These are phyloP conservation scores for Oophaga pumilio DNA, from an alignment of 2,113 vertebrate species.

Conservation along the genomic window DNA sequence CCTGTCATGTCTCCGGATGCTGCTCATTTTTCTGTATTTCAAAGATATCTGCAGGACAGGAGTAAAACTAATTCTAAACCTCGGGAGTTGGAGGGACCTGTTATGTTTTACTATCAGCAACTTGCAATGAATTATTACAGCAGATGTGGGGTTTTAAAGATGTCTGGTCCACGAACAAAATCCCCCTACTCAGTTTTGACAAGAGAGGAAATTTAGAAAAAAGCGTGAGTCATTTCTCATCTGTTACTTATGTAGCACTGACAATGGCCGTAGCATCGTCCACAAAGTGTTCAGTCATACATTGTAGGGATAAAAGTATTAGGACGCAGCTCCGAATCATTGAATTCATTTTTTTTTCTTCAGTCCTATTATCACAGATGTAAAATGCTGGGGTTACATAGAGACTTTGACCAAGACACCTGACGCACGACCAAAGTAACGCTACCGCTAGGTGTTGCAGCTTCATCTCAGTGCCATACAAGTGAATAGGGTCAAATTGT, in stretches of 20 bases:
- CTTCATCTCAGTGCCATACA: too few species aligned
- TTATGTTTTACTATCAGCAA: conserved; percentile 29
- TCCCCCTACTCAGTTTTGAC: conserved; percentile 6
- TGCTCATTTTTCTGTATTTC: conserved; percentile 25
- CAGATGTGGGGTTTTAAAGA: conserved; percentile 13
- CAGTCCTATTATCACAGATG: too few species aligned
- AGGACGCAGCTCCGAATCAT: too few species aligned
- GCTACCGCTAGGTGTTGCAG: too few species aligned
- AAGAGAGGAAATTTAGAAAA: not conserved
- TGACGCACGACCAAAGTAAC: too few species aligned
- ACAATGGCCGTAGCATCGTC: not conserved
- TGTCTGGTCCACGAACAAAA: not conserved
- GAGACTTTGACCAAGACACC: too few species aligned
- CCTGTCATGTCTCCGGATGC: conserved; percentile 22
- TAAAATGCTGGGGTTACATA: too few species aligned
- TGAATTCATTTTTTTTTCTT: not conserved
- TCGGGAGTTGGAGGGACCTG: not conserved
- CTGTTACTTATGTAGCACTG: not conserved
- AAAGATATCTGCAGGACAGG: conserved; percentile 9
- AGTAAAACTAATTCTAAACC: conserved; percentile 30
- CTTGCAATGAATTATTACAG: conserved; percentile 27
- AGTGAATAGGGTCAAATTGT: too few species aligned
- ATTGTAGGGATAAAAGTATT: not conserved
- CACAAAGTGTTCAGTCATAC: not conserved
- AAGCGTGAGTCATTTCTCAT: not conserved